Evolutionary conservation across 2,888 invertebrate genomes (phyloP), one percentile per base, ranked within the genome.

Genomic region (Eilema griseolum): DNA sequence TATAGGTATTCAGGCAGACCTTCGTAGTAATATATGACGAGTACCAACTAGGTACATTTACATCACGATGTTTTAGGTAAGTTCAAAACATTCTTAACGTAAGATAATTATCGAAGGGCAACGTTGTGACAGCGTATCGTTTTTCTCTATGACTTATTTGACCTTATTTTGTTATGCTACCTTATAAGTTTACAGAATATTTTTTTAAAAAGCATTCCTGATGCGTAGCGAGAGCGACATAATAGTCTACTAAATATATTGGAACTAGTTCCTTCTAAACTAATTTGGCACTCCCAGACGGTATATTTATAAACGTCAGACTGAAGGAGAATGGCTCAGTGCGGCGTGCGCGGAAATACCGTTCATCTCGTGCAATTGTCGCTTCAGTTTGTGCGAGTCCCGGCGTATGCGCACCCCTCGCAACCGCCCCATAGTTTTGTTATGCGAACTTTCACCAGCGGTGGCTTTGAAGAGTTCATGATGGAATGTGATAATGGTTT

Each of bases 401-500:
- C 79, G 75, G 77, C 83, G 84, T 84, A 83, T 69, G 80, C 85
- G 78, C 81, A 80, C 67, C 76, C 73, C 67, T 77, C 72, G 68
- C 66, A 73, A 64, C 66, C 73, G 59, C 62, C 52, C 64, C 74
- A 70, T 65, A 57, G 76, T 33, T 79, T 73, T 87, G 88, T 87
- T 86, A 92, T 91, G 90, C 90, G 92, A 80, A 83, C 85, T 72
- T 83, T 89, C 65, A 85, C 90, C 52, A 86, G 86, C 77, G 83
- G 86, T 82, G 90, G 90, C 75, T 94, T 90, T 85, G 86, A 92
- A 71, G 90, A 92, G 71, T 94, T 95, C 86, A 85, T 94, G 52
- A 95, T 95, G 95, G 94, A 93, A 85, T 86, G 87, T 83, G 90
- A 90, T 78, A 90, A 91, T 84, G 92, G 94, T 82, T 94, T 94